Conservation (phyloP, 2,888 invertebrate species). For the Nymphalis c-album region DNA sequence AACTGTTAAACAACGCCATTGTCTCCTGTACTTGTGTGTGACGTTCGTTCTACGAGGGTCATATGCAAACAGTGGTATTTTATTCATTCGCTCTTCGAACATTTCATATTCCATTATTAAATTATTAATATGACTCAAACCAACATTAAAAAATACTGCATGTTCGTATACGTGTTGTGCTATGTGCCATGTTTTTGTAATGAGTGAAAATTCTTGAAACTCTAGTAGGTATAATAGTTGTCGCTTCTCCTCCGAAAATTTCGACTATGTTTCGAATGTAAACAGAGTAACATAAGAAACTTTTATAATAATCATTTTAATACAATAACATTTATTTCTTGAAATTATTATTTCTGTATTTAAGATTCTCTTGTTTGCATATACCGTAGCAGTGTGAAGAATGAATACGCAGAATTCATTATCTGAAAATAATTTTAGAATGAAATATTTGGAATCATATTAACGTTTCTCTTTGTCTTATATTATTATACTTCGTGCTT, state of each 20-base stretch:
- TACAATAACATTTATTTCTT: neutral
- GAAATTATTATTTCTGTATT: conserved; percentile 9
- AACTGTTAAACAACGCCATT: conserved; percentile 66
- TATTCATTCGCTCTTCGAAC: neutral
- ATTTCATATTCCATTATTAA: conserved; percentile 1
- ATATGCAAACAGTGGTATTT: conserved; percentile 30
- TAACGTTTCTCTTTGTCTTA: too few relatives aligned
- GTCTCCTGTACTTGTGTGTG: conserved; percentile 63
- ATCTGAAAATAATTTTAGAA: conserved; percentile 54
- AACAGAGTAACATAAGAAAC: too few relatives aligned
- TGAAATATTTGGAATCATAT: too few relatives aligned
- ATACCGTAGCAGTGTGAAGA: conserved; percentile 61
- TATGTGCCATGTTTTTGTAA: too few relatives aligned
- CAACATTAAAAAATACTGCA: too few relatives aligned
- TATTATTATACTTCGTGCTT: too few relatives aligned
- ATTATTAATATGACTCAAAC: neutral
- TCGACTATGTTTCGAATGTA: too few relatives aligned
- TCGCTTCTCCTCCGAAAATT: too few relatives aligned
- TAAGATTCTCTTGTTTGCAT: conserved; percentile 54
- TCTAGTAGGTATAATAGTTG: too few relatives aligned
- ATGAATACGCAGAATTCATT: conserved; percentile 67
- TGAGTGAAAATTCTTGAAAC: too few relatives aligned
- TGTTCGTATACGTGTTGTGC: too few relatives aligned
- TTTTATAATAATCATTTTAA: neutral
- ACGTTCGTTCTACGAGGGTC: conserved; percentile 53